A percentile compares a stretch with the other conserved stretches of the same genome.
Conservation (phyloP, 2,888 invertebrate species). For the Cremastinae sp. region DNA sequence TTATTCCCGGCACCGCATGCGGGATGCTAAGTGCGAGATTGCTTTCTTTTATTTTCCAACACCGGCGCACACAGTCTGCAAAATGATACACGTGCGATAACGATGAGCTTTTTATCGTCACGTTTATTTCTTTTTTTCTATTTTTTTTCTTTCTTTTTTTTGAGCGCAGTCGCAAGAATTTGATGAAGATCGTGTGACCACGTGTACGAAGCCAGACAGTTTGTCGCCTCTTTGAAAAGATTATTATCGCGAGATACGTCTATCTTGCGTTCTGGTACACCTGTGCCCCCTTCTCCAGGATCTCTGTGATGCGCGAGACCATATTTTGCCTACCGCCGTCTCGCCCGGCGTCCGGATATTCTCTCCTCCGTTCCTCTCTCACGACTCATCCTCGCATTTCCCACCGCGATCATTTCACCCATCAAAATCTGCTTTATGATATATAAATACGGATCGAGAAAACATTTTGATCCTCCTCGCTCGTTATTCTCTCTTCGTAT, state of each 20-base stretch:
- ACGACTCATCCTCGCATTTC: slow-evolving; percentile 43
- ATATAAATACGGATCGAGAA: not conserved
- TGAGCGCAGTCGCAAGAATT: not conserved
- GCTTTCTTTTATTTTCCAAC: slow-evolving; percentile 6
- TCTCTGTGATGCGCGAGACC: not conserved
- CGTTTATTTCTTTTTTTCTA: too few species aligned
- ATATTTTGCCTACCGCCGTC: not conserved
- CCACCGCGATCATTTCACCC: slow-evolving; percentile 29
- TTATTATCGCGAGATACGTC: slow-evolving; percentile 23
- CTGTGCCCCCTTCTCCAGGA: slow-evolving; percentile 43
- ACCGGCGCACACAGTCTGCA: not conserved
- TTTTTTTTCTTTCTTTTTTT: slow-evolving; percentile 1
- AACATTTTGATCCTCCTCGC: slow-evolving; percentile 2
- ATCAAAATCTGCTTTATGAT: slow-evolving; percentile 5
- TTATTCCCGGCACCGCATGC: too few species aligned
- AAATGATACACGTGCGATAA: not conserved
- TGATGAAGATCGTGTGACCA: not conserved
- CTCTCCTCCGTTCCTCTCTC: slow-evolving; percentile 25
- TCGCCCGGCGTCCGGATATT: not conserved
- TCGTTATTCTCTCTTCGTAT: slow-evolving; percentile 43
- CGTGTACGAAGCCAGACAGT: slow-evolving; percentile 36
- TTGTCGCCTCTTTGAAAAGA: slow-evolving; percentile 30
- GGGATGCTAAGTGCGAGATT: too few species aligned
- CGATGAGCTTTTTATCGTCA: too few species aligned
- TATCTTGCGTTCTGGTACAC: slow-evolving; percentile 24